Evolutionary conservation across 2,888 invertebrate species (phyloP).

Genomic region (Troides helena): DNA sequence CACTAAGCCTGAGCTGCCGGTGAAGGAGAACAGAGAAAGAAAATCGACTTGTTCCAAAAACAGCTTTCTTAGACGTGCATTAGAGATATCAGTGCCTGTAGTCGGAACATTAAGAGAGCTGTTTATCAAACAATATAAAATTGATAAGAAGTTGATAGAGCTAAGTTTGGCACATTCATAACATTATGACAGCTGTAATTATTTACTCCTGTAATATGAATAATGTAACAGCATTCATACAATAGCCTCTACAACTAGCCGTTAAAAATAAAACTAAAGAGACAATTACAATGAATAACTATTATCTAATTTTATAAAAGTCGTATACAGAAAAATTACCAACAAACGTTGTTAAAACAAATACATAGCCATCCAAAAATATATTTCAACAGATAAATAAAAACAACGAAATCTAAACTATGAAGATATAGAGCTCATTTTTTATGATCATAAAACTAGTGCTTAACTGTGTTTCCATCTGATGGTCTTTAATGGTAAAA

Average conservation of each 20-base stretch:
- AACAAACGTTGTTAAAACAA: slow-evolving; percentile 8
- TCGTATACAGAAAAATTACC: slow-evolving; percentile 22
- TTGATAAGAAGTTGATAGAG: slow-evolving; percentile 31
- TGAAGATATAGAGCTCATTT: not conserved
- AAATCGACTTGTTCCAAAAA: too few relatives aligned
- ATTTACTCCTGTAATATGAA: not conserved
- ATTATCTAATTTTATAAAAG: slow-evolving; percentile 13
- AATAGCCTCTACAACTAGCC: slow-evolving; percentile 26
- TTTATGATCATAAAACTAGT: not conserved
- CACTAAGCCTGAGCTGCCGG: too few relatives aligned
- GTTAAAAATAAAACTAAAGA: not conserved
- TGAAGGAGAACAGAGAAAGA: too few relatives aligned
- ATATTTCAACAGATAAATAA: not conserved
- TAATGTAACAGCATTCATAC: not conserved
- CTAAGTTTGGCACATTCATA: slow-evolving; percentile 31
- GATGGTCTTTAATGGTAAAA: too few relatives aligned
- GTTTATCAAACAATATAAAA: slow-evolving; percentile 19
- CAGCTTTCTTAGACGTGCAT: too few relatives aligned
- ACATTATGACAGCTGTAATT: not conserved
- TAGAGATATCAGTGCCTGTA: too few relatives aligned
- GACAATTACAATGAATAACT: not conserved
- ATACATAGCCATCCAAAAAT: slow-evolving; percentile 2
- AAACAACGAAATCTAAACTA: slow-evolving; percentile 1
- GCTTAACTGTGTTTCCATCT: too few relatives aligned
- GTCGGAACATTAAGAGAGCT: too few relatives aligned